Evolutionary conservation across 92 coral and sea anemone species (phyloP).

Genomic region (Virgularia gustaviana): DNA sequence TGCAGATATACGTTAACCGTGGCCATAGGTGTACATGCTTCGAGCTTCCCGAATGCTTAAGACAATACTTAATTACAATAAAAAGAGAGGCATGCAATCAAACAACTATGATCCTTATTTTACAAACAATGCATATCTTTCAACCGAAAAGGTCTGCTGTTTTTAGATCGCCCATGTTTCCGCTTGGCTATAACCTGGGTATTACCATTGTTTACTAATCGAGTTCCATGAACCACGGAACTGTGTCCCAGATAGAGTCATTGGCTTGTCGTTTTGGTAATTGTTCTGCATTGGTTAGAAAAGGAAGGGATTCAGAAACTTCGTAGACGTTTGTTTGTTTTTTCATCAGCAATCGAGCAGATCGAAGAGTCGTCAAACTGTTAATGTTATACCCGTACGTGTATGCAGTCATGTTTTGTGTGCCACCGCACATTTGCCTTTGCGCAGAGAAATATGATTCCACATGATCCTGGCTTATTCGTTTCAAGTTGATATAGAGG

Average conservation of each 20-base stretch:
- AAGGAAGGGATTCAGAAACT: constrained; percentile 34
- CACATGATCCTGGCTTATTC: constrained; percentile 53
- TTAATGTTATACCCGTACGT: constrained; percentile 50
- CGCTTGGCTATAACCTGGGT: no score
- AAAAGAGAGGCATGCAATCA: no score
- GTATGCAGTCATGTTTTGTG: constrained; percentile 58
- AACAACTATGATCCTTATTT: no score
- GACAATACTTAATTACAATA: no score
- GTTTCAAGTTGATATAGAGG: constrained; percentile 36
- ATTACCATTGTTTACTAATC: no score
- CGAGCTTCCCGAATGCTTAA: no score
- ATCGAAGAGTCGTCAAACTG: constrained; percentile 46
- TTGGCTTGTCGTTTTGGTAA: constrained; percentile 33
- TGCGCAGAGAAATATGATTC: constrained; percentile 59
- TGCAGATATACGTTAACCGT: no score
- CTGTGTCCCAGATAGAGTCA: constrained; percentile 27
- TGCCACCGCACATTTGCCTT: constrained; percentile 62
- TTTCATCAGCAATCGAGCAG: constrained; percentile 31
- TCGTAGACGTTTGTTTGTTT: constrained; percentile 51
- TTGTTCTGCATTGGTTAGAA: constrained; percentile 22
- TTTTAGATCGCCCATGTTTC: no score
- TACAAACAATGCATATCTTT: no score
- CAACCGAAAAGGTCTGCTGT: no score
- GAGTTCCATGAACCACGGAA: constrained; percentile 47
- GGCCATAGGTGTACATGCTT: no score